Base-by-base conservation (phyloP, 2,797 vertebrate genomes). In the Crypturellus tataupa region DNA sequence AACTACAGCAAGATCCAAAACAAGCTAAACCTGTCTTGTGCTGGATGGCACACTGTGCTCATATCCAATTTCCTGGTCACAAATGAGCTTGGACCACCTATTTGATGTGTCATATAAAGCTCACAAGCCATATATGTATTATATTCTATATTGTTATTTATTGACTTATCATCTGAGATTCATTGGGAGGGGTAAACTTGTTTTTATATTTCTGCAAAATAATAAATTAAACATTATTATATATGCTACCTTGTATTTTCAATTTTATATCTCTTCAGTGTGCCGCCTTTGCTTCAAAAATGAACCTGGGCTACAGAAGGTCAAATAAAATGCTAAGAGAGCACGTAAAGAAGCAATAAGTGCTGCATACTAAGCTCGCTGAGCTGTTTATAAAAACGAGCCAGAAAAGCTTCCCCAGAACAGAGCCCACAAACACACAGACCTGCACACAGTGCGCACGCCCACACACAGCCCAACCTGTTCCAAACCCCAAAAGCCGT, bases 91-190 rank as follows among this genome's bases (percentile, higher is more conserved):
- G 49, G 33, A 31, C 18, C 53, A 64, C 51, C 15, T 46, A 40
- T n/a, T 10, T 63, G 60, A 79, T 25, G 44, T 25, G 9, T 18
- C 56, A 40, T 5, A 83, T 12, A 17, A 16, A 39, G 68, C 55
- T n/a, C 53, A 51, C 10, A 35, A 53, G 39, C 21, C 59, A 33
- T 12, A 5, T 3, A 16, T 0, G 0, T 27, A 35, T 17, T 27
- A 37, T 29, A 35, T 51, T 49, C 47, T 25, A 25, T 11, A 29
- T 29, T 33, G 21, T 79, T 10, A 78, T 33, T 51, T 21, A 65
- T 0, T 56, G 72, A 73, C 62, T 42, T 46, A 56, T 42, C 42
- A 73, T 47, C 60, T 40, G n/a, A 92, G 58, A 55, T 37, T 37
- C 25, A 47, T 47, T 63, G 68, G 42, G n/a, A 83, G 12, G 25